Percentiles rank a stretch among this genome's conserved stretches.
Conservation (phyloP, 2,797 vertebrate genomes). For the Coccyzus lansbergi region DNA sequence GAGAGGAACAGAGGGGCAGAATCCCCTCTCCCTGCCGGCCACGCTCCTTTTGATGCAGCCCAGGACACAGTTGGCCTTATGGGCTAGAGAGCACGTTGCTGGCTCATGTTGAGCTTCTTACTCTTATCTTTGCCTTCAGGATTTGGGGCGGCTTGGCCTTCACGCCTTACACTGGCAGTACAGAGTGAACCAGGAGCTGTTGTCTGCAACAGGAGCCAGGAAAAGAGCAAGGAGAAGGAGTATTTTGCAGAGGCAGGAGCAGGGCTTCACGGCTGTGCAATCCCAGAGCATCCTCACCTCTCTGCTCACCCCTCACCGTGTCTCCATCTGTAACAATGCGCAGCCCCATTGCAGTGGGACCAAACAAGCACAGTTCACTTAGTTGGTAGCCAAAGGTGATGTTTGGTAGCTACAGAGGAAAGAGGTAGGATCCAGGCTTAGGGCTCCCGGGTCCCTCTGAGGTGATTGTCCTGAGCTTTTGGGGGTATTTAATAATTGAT, state of each 20-base stretch:
- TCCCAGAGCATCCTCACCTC: background rate
- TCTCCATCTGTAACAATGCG: background rate
- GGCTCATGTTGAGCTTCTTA: too few species aligned
- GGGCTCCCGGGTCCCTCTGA: background rate
- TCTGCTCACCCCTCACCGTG: background rate
- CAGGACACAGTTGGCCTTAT: too few species aligned
- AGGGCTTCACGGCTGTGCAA: background rate
- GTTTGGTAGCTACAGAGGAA: background rate
- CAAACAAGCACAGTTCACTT: rapidly evolving
- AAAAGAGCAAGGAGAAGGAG: background rate
- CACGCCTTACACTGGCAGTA: rapidly evolving
- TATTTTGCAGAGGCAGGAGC: background rate
- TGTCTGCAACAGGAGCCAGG: background rate
- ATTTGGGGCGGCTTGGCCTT: background rate
- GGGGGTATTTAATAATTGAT: background rate
- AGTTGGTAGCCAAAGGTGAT: background rate
- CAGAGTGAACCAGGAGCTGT: rapidly evolving
- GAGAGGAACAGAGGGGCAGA: too few species aligned
- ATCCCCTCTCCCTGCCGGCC: too few species aligned
- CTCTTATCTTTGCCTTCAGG: background rate
- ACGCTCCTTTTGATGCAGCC: too few species aligned
- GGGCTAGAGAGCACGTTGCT: too few species aligned
- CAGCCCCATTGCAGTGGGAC: background rate
- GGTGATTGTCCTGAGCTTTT: background rate
- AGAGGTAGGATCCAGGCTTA: background rate